Percentiles rank a stretch among this genome's conserved stretches.
Conservation (phyloP, 2,797 vertebrate species). For the Hoplostethus mediterraneus region DNA sequence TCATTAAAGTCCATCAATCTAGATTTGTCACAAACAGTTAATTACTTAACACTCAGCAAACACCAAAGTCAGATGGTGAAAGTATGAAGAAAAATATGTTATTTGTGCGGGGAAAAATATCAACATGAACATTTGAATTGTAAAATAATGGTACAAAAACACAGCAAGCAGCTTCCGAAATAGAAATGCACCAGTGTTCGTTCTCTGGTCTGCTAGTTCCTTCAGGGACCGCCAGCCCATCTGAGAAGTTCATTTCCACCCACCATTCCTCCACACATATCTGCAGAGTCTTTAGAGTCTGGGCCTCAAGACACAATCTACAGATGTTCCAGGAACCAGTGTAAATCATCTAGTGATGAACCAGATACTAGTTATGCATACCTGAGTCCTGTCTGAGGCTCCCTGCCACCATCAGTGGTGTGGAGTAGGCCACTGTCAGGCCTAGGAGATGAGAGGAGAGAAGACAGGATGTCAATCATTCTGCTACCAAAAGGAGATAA, state of each 20-base stretch:
- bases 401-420: background rate
- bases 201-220: conserved; percentile 37
- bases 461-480: background rate
- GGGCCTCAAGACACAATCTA: conserved; percentile 59
- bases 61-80: background rate
- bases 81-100: background rate
- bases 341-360: no score
- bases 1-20: background rate
- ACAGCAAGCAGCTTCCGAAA: conserved; percentile 32
- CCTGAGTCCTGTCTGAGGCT: conserved; percentile 22
- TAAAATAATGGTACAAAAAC: conserved; percentile 28
- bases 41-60: conserved; percentile 6
- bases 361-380: conserved; percentile 22
- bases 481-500: background rate
- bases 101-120: background rate
- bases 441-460: conserved; percentile 13
- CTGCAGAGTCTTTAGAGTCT: conserved; percentile 53
- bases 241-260: conserved; percentile 70
- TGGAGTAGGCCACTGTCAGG: conserved; percentile 6
- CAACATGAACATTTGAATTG: background rate
- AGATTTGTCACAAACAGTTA: no score
- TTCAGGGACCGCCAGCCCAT: conserved; percentile 53
- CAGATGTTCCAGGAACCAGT: conserved; percentile 65
- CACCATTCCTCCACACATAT: conserved; percentile 57
- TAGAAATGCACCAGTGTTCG: conserved; percentile 40